phyloP scores from a whole-genome alignment of 2,113 vertebrate genomes.

The Siphamia tubifer region DNA sequence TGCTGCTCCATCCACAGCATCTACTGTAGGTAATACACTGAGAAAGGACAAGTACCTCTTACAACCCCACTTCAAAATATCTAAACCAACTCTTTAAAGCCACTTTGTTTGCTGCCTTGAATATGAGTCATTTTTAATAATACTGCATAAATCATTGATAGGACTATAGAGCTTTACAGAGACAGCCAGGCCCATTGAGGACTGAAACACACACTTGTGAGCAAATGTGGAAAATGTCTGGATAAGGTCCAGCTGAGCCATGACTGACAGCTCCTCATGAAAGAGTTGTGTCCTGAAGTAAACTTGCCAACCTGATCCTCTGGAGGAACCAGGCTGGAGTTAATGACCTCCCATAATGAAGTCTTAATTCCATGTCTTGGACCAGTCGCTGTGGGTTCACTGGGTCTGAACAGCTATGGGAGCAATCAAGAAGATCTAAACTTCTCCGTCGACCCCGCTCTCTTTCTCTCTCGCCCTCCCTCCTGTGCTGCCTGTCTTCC shows the following conservation, averaged over 20 bases:
- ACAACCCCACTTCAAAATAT: too few relatives aligned
- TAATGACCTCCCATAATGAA: conserved; percentile 75
- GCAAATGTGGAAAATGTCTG: conserved; percentile 64
- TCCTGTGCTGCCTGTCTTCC: conserved; percentile 23
- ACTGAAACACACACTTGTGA: conserved; percentile 46
- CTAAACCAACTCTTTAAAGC: too few relatives aligned
- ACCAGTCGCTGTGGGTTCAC: conserved; percentile 62
- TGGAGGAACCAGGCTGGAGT: conserved; percentile 43
- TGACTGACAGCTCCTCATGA: conserved; percentile 67
- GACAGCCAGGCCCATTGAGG: conserved; percentile 20
- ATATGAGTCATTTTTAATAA: conserved; percentile 28
- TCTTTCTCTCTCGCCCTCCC: conserved; percentile 1
- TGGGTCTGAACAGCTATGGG: conserved; percentile 48
- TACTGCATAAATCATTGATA: conserved; percentile 39
- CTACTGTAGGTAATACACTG: too few relatives aligned
- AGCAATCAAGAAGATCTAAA: conserved; percentile 68
- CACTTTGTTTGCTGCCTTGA: background rate
- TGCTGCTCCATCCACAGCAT: too few relatives aligned
- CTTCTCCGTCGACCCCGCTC: conserved; percentile 38
- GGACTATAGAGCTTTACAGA: conserved; percentile 8
- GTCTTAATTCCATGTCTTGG: conserved; percentile 67
- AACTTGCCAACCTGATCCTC: conserved; percentile 59
- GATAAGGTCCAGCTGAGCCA: conserved; percentile 36
- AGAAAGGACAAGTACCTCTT: too few relatives aligned
- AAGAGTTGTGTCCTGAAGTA: conserved; percentile 65